Evolutionary conservation across 2,888 invertebrate genomes (phyloP).

Genomic region (Bombylius discolor): DNA sequence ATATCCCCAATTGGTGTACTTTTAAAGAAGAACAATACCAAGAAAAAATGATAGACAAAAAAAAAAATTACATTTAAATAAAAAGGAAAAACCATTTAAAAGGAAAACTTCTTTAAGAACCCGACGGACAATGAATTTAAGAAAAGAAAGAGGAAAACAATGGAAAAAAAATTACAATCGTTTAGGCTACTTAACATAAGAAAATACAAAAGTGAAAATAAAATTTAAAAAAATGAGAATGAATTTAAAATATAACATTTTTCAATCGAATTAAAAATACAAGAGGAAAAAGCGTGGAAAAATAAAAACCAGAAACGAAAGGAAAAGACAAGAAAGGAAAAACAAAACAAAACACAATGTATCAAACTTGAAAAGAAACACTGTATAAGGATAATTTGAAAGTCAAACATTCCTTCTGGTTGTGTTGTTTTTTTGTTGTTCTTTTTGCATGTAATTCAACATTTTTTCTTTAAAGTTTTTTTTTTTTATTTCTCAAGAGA

Average conservation of each 20-base stretch:
- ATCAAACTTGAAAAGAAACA: not conserved
- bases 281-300: not conserved
- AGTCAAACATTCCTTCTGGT: conserved; percentile 18
- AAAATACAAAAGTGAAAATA: not conserved
- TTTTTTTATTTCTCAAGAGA: not conserved
- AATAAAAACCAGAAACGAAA: not conserved
- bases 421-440: conserved; percentile 8
- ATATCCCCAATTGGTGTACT: no score
- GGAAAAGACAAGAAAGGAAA: not conserved
- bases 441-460: conserved; percentile 6
- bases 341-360: not conserved
- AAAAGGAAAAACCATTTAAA: no score
- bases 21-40: no score
- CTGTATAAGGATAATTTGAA: conserved; percentile 17
- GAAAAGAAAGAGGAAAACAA: not conserved
- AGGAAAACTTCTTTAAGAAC: no score
- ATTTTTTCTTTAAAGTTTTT: not conserved
- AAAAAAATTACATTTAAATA: no score
- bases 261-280: not conserved
- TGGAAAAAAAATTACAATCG: conserved; percentile 1
- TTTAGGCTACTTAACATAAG: not conserved
- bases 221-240: not conserved
- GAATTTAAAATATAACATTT: not conserved
- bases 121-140: conserved; percentile 1
- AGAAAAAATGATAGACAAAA: no score